Evolutionary conservation across 2,797 vertebrate species (phyloP).

Genomic region (Eutrigla gurnardus): DNA sequence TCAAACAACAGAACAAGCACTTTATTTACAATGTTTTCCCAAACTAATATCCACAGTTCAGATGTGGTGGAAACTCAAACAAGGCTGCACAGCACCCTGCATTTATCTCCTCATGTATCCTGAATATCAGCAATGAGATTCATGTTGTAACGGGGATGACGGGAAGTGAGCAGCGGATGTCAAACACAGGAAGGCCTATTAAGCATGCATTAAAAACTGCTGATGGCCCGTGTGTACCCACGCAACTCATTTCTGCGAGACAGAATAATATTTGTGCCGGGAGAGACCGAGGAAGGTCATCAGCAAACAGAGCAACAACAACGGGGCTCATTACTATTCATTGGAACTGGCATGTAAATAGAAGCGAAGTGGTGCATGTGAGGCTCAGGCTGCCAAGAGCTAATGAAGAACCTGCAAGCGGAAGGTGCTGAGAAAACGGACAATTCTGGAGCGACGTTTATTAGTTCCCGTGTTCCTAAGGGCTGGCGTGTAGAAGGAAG

Average conservation of each 20-base stretch:
- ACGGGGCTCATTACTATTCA: slow-evolving; percentile 75
- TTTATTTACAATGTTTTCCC: not conserved
- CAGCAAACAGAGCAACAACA: slow-evolving; percentile 53
- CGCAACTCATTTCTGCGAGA: slow-evolving; percentile 56
- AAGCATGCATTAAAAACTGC: slow-evolving; percentile 62
- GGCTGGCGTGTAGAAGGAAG: slow-evolving; percentile 11
- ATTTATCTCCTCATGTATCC: slow-evolving; percentile 45
- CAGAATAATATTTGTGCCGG: slow-evolving; percentile 47
- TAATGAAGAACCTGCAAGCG: slow-evolving; percentile 60
- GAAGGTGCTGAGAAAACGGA: slow-evolving; percentile 26
- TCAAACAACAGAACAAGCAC: not conserved
- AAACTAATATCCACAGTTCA: not conserved
- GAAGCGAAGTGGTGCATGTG: slow-evolving; percentile 44
- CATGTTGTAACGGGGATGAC: slow-evolving; percentile 20
- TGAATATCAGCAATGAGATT: slow-evolving; percentile 25
- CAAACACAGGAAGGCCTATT: slow-evolving; percentile 44
- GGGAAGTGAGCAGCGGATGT: slow-evolving; percentile 26
- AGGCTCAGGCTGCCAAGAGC: slow-evolving; percentile 35
- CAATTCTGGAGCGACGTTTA: slow-evolving; percentile 27
- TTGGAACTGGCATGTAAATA: slow-evolving; percentile 72
- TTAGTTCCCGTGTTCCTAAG: slow-evolving; percentile 31
- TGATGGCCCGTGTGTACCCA: slow-evolving; percentile 21
- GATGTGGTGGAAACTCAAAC: not conserved
- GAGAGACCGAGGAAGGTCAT: slow-evolving; percentile 63
- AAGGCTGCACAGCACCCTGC: slow-evolving; percentile 5